phyloP scores from a whole-genome alignment of 1,140 invertebrate species.

The Ridgeia piscesae region DNA sequence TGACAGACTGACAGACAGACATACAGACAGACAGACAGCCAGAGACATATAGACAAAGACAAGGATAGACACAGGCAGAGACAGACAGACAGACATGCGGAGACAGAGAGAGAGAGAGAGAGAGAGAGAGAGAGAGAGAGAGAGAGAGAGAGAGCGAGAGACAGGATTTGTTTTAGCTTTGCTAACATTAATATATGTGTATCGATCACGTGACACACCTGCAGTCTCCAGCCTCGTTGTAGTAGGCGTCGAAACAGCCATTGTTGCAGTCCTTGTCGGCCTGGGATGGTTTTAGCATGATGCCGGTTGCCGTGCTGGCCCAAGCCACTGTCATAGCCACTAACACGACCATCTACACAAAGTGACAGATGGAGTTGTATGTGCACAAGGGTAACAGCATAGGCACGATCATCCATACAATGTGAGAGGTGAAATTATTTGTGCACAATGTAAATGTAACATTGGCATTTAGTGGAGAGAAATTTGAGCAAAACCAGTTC shows the following conservation, averaged over 20 bases:
- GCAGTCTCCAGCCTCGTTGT: background rate
- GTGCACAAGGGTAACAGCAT: background rate
- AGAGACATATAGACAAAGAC: too few species aligned
- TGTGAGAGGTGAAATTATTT: too few species aligned
- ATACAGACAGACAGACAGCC: too few species aligned
- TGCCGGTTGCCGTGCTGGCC: background rate
- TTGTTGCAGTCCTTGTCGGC: background rate
- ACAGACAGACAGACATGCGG: too few species aligned
- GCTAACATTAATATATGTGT: background rate
- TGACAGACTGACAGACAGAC: too few species aligned
- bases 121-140: too few species aligned
- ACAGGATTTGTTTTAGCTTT: too few species aligned
- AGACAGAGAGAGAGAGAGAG: too few species aligned
- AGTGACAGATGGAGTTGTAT: background rate
- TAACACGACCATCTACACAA: background rate
- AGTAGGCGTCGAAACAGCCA: background rate
- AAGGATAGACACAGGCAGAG: too few species aligned
- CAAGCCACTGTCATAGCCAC: background rate
- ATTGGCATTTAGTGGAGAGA: background rate
- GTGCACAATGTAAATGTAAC: background rate
- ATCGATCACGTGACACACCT: background rate
- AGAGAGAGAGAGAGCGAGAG: too few species aligned
- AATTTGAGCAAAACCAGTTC: background rate
- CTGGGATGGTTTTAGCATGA: background rate
- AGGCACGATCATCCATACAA: too few species aligned